These are phyloP conservation scores for Chromoteleia sp. DNA, from an alignment of 2,888 invertebrate genomes.

Conservation along the genomic window DNA sequence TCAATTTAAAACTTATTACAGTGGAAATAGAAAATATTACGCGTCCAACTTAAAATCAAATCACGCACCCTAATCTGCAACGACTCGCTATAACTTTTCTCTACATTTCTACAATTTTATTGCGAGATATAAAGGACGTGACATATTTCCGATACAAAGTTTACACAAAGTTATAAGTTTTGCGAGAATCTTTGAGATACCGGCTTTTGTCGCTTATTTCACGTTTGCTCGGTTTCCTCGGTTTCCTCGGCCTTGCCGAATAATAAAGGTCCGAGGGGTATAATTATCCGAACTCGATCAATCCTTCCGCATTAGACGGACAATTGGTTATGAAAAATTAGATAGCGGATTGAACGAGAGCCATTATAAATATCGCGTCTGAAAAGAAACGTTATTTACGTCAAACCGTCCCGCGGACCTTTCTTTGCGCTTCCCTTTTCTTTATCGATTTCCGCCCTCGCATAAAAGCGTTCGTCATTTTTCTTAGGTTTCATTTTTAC, in stretches of 20 bases:
- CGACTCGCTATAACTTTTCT: constrained; percentile 35
- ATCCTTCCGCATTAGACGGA: constrained; percentile 19
- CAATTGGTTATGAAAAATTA: constrained; percentile 61
- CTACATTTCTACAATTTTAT: constrained; percentile 49
- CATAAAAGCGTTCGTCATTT: no score
- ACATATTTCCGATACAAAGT: constrained; percentile 60
- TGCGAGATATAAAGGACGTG: constrained; percentile 51
- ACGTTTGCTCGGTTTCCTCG: constrained; percentile 9
- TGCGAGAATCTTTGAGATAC: constrained; percentile 30
- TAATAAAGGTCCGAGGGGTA: not conserved
- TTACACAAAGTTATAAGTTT: constrained; percentile 46
- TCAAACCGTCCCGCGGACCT: constrained; percentile 42
- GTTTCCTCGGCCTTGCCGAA: constrained; percentile 1
- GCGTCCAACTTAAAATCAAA: constrained; percentile 47
- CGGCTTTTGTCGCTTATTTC: constrained; percentile 35
- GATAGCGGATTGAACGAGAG: constrained; percentile 7
- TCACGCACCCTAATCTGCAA: constrained; percentile 55
- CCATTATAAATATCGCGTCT: constrained; percentile 44
- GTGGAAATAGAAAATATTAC: constrained; percentile 29
- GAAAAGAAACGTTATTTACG: constrained; percentile 51
- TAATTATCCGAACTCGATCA: constrained; percentile 34
- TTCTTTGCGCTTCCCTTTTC: constrained; percentile 25
- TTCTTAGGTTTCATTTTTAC: constrained; percentile 20
- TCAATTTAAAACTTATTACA: constrained; percentile 47
- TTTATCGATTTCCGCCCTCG: constrained; percentile 41